phyloP scores from a whole-genome alignment of 2,797 vertebrate genomes.

The Atherinosoma microstoma region DNA sequence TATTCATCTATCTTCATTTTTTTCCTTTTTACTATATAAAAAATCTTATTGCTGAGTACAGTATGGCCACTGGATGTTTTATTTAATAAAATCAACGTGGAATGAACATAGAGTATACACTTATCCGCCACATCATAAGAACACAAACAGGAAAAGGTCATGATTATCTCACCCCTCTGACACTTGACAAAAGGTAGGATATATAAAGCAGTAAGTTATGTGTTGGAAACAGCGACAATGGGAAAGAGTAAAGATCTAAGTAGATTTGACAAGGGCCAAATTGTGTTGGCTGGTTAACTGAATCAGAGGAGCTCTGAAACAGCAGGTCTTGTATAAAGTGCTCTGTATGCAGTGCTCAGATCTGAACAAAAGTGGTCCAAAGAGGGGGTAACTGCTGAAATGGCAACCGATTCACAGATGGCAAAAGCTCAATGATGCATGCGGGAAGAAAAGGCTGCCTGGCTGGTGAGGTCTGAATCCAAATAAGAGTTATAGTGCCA shows the following conservation, averaged over 20 bases:
- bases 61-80: conserved; percentile 17
- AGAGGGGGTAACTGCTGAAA: background rate
- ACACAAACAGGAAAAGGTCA: background rate
- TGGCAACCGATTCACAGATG: background rate
- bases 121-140: background rate
- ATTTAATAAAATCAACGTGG: conserved; percentile 30
- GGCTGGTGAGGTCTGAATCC: background rate
- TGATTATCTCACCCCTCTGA: background rate
- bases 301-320: background rate
- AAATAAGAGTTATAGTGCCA: background rate
- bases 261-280: background rate
- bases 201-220: background rate
- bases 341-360: background rate
- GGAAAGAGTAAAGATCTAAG: background rate
- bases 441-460: background rate
- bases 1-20: background rate
- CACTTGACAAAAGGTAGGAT: background rate
- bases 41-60: background rate
- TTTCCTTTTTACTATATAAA: background rate
- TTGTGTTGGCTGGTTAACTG: background rate
- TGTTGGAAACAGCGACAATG: background rate
- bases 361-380: background rate
- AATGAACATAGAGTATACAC: background rate
- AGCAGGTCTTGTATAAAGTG: background rate
- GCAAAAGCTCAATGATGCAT: background rate